Evolutionary conservation across 2,113 vertebrate species (phyloP).

Genomic region (Pungitius pungitius): DNA sequence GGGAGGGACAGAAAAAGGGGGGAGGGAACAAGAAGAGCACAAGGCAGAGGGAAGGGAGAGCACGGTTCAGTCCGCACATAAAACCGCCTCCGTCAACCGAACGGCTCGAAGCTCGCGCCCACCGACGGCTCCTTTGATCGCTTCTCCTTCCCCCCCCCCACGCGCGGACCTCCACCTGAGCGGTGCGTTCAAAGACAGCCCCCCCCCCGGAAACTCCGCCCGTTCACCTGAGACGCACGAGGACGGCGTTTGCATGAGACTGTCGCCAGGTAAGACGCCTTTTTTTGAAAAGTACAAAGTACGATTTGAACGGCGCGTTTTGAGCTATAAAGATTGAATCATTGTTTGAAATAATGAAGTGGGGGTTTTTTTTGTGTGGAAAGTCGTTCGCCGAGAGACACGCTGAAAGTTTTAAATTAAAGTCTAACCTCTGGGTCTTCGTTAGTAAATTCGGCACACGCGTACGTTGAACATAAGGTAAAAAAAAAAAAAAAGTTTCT

Average conservation of each 20-base stretch:
- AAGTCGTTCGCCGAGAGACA: not conserved
- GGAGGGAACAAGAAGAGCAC: too few species aligned
- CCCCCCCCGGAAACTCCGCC: not conserved
- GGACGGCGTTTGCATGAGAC: slow-evolving; percentile 70
- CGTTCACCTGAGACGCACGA: slow-evolving; percentile 44
- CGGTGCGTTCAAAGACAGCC: not conserved
- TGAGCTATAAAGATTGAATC: too few species aligned
- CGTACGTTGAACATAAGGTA: not conserved
- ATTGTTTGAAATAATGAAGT: too few species aligned
- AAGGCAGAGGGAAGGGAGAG: not conserved
- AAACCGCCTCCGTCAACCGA: not conserved
- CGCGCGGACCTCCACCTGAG: too few species aligned
- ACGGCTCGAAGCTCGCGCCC: not conserved
- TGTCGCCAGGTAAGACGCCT: slow-evolving; percentile 58
- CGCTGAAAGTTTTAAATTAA: not conserved
- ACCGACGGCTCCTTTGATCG: not conserved
- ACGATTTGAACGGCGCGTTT: not conserved
- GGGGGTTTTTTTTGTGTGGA: too few species aligned
- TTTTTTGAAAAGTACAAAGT: not conserved
- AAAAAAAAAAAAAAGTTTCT: not conserved
- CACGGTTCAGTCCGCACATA: not conserved
- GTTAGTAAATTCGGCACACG: slow-evolving; percentile 3
- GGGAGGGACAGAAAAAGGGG: too few species aligned
- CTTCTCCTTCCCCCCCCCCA: too few species aligned
- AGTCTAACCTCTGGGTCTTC: fast-evolving